A percentile compares a stretch with the other conserved stretches of the same genome.
These are phyloP conservation scores for Palythoa caribaeorum DNA, from an alignment of 92 coral and sea anemone species.

Conservation along the genomic window DNA sequence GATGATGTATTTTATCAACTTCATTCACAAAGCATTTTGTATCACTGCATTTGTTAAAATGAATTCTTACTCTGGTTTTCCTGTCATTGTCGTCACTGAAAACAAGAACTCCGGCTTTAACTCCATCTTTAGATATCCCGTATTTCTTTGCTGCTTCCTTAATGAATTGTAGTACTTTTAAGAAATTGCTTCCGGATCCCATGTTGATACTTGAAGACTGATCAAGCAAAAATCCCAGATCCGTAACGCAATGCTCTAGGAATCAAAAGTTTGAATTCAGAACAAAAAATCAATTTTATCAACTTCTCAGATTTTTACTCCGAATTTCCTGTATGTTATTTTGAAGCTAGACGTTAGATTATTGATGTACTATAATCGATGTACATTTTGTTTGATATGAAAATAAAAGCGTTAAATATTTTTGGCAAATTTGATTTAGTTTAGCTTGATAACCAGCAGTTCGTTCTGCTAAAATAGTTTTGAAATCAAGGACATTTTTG, in stretches of 20 bases:
- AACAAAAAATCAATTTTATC: too few species aligned
- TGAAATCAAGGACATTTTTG: too few species aligned
- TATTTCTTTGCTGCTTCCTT: constrained; percentile 9
- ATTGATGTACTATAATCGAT: too few species aligned
- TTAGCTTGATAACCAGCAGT: too few species aligned
- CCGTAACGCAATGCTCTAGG: neutral
- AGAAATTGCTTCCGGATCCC: neutral
- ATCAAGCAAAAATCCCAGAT: constrained; percentile 23
- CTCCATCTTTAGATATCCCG: neutral
- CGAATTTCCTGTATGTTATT: too few species aligned
- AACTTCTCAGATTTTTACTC: too few species aligned
- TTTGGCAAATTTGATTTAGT: too few species aligned
- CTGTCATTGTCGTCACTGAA: neutral
- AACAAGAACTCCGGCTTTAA: neutral
- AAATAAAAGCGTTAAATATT: too few species aligned
- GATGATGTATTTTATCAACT: neutral
- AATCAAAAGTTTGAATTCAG: neutral
- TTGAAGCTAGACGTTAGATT: too few species aligned
- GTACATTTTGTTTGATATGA: too few species aligned
- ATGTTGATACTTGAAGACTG: constrained; percentile 7
- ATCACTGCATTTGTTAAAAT: neutral
- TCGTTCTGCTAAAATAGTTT: too few species aligned
- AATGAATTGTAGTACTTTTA: neutral
- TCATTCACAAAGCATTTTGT: neutral
- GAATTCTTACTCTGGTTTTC: neutral